These are phyloP conservation scores for Zoanthus solanderi DNA, from an alignment of 92 coral and sea anemone species.

Conservation along the genomic window DNA sequence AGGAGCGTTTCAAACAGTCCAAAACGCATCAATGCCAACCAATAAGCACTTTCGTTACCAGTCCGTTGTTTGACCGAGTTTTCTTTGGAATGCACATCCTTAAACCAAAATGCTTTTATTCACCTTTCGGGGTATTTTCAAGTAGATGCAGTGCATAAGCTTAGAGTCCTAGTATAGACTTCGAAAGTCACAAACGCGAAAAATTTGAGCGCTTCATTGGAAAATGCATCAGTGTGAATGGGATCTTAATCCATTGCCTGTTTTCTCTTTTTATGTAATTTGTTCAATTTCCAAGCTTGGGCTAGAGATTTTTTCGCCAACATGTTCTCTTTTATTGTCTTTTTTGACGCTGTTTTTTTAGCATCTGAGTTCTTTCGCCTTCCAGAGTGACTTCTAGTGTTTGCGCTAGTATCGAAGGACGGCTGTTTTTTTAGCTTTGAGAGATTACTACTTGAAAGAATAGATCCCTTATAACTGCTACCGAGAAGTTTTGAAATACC, in stretches of 20 bases:
- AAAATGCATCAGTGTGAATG: too few relatives aligned
- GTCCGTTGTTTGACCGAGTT: too few relatives aligned
- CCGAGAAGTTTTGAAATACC: conserved; percentile 29
- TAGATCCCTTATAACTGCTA: conserved; percentile 1
- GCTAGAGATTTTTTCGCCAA: conserved; percentile 16
- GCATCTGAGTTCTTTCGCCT: neutral
- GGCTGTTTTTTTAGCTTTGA: conserved; percentile 26
- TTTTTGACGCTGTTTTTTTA: neutral
- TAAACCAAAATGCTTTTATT: too few relatives aligned
- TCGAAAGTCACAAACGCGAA: too few relatives aligned
- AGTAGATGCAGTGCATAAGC: too few relatives aligned
- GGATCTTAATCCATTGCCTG: neutral
- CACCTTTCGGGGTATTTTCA: too few relatives aligned
- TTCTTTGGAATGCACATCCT: too few relatives aligned
- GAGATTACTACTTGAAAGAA: conserved; percentile 43
- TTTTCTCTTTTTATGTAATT: neutral
- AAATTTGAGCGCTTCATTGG: too few relatives aligned
- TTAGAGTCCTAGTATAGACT: too few relatives aligned
- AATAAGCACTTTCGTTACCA: too few relatives aligned
- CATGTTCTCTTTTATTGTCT: conserved; percentile 1
- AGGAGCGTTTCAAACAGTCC: too few relatives aligned
- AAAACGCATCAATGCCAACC: too few relatives aligned
- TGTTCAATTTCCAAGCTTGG: neutral
- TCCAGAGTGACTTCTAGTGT: conserved; percentile 26
- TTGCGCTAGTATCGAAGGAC: conserved; percentile 1